Conservation (phyloP, 2,888 invertebrate species). For the Parnassius glacialis region DNA sequence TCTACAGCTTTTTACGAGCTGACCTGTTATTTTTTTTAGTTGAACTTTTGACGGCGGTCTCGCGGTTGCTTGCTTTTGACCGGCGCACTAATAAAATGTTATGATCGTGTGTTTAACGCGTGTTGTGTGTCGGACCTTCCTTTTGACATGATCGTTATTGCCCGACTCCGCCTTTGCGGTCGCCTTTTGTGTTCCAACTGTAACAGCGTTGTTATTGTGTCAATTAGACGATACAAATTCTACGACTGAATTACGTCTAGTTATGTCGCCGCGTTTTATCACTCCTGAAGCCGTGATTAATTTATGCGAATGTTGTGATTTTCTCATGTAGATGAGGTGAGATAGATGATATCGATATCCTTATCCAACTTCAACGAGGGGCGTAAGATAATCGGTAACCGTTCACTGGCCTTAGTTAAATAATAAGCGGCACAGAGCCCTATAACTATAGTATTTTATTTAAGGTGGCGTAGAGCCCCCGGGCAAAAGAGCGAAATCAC, state of each 20-base stretch:
- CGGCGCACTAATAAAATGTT: conserved; percentile 80
- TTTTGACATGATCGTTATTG: conserved; percentile 79
- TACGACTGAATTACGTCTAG: conserved; percentile 66
- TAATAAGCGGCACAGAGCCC: conserved; percentile 71
- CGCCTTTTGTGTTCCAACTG: conserved; percentile 69
- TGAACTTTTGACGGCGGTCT: conserved; percentile 76
- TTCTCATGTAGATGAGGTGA: conserved; percentile 37
- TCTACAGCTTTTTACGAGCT: conserved; percentile 75
- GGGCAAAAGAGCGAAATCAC: conserved; percentile 56
- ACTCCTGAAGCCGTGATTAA: conserved; percentile 44
- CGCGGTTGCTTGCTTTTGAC: conserved; percentile 79
- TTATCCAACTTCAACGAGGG: conserved; percentile 51
- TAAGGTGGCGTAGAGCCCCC: conserved; percentile 57
- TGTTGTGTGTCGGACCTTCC: conserved; percentile 77
- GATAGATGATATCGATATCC: conserved; percentile 41
- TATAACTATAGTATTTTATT: conserved; percentile 77
- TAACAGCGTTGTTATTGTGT: conserved; percentile 76
- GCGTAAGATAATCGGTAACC: conserved; percentile 62
- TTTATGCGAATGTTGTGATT: conserved; percentile 48
- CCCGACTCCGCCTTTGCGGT: conserved; percentile 73
- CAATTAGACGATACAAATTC: conserved; percentile 70
- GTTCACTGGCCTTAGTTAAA: conserved; percentile 74
- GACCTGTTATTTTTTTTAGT: conserved; percentile 74
- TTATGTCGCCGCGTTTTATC: conserved; percentile 41
- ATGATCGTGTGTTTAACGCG: conserved; percentile 80